These are phyloP conservation scores for Fulmarus glacialis DNA, from an alignment of 2,113 vertebrate species.

Conservation along the genomic window DNA sequence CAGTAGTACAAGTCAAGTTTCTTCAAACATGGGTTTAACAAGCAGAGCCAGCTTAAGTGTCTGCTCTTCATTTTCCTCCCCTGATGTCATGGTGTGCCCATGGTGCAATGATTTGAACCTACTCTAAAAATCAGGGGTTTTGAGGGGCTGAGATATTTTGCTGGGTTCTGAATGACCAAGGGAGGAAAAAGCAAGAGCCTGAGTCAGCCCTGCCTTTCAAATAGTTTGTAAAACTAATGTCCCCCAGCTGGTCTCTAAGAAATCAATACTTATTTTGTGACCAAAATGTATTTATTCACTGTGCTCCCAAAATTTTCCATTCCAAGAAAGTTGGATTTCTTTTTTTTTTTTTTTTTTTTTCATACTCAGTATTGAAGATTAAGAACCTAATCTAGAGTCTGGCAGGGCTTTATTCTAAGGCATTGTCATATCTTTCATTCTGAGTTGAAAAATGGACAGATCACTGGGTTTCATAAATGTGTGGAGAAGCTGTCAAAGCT, in stretches of 20 bases:
- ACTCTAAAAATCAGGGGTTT: neutral
- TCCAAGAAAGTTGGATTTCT: neutral
- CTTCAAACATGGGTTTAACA: neutral
- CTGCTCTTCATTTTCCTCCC: neutral
- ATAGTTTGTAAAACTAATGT: neutral
- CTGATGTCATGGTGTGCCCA: neutral
- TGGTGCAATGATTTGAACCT: neutral
- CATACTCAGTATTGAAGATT: neutral
- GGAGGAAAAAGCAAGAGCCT: neutral
- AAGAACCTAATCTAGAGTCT: neutral
- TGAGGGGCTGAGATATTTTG: neutral
- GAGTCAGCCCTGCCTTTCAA: neutral
- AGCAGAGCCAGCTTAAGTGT: neutral
- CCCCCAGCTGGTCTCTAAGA: neutral
- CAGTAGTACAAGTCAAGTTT: neutral
- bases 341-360: neutral
- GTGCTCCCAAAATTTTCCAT: neutral
- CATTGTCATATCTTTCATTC: conserved; percentile 8
- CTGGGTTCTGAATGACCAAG: neutral
- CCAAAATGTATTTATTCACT: neutral
- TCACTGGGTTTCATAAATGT: conserved; percentile 21
- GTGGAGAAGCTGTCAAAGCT: conserved; percentile 42
- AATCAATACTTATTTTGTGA: neutral
- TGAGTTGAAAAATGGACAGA: conserved; percentile 34
- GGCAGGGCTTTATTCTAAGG: neutral